These are phyloP conservation scores for Eurystomus gularis DNA, from an alignment of 2,113 vertebrate species.

Conservation along the genomic window DNA sequence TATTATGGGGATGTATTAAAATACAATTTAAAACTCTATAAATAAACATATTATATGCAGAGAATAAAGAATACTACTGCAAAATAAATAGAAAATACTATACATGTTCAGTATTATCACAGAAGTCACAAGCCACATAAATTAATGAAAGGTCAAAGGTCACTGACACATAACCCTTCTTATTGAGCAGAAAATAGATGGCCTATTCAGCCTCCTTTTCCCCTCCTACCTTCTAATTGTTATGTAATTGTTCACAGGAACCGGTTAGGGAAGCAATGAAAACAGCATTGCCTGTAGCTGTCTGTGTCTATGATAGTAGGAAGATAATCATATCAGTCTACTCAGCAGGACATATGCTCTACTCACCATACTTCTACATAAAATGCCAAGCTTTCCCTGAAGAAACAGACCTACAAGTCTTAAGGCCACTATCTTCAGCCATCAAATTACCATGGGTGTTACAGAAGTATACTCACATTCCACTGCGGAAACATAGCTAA, in stretches of 20 bases:
- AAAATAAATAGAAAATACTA: not conserved
- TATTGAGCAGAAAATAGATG: not conserved
- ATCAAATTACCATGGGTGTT: not conserved
- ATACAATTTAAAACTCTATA: slow-evolving; percentile 52
- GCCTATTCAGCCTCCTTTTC: not conserved
- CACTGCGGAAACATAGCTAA: not conserved
- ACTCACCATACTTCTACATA: not conserved
- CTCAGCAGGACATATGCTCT: not conserved
- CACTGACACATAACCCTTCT: not conserved
- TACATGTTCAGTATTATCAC: not conserved
- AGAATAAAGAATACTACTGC: not conserved
- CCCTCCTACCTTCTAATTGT: not conserved
- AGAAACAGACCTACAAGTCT: not conserved
- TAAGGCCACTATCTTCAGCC: not conserved
- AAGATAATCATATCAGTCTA: not conserved
- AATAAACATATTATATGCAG: slow-evolving; percentile 11
- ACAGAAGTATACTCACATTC: not conserved
- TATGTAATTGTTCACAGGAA: not conserved
- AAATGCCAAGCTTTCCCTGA: not conserved
- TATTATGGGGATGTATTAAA: slow-evolving; percentile 66
- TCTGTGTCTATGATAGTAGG: not conserved
- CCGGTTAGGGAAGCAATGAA: not conserved
- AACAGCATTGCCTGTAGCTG: not conserved
- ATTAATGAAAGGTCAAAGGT: not conserved
- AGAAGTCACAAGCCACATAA: not conserved